Conservation (phyloP, 2,797 vertebrate species). For the Hipposideros larvatus region DNA sequence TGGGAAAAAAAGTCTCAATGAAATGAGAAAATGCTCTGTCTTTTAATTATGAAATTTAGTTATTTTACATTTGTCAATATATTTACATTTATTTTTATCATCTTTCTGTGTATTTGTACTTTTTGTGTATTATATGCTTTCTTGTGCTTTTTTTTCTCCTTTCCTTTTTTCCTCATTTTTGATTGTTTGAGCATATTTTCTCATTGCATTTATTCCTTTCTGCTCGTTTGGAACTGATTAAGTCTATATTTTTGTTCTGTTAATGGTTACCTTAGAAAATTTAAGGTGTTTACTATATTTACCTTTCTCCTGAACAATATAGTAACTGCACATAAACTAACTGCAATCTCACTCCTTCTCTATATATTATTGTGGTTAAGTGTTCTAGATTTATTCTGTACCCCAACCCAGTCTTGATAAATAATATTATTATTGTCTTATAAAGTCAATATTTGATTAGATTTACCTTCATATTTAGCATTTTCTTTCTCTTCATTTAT, state of each 20-base stretch:
- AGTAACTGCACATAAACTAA: not conserved
- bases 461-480: not conserved
- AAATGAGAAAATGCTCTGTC: not conserved
- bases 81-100: not conserved
- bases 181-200: not conserved
- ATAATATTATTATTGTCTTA: not conserved
- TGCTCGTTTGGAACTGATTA: not conserved
- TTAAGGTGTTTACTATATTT: not conserved
- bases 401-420: not conserved
- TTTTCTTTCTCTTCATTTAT: not conserved
- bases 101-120: not conserved
- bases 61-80: not conserved
- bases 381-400: not conserved
- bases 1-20: no score
- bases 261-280: not conserved
- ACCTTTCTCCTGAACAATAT: not conserved
- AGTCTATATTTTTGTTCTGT: constrained; percentile 5
- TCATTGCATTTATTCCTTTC: not conserved
- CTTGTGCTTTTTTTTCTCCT: not conserved
- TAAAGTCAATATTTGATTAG: not conserved
- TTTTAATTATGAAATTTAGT: constrained; percentile 1
- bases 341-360: not conserved
- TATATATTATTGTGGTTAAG: not conserved
- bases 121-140: not conserved
- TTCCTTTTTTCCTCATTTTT: not conserved